Evolutionary conservation across 2,113 vertebrate genomes (phyloP).

Genomic region (Salvelinus alpinus): DNA sequence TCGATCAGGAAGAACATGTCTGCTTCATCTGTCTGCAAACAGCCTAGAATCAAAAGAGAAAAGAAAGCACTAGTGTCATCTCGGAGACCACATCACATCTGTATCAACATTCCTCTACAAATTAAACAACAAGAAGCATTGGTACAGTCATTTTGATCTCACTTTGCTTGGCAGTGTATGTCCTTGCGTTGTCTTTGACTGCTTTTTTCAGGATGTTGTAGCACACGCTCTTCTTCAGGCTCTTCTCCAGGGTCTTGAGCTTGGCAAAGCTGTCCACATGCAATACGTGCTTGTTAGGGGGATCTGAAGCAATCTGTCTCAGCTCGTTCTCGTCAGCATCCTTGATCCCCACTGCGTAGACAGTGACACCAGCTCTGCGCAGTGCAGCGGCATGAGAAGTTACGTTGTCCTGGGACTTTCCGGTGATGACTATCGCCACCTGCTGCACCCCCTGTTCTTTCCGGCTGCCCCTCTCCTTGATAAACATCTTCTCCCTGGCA

Average conservation of each 20-base stretch:
- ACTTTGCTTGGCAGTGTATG: too few species aligned
- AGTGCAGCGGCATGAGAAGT: constrained; percentile 63
- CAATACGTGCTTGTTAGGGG: constrained; percentile 66
- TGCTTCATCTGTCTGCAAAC: too few species aligned
- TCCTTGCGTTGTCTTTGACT: too few species aligned
- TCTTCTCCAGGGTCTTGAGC: constrained; percentile 63
- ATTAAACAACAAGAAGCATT: too few species aligned
- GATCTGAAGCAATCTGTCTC: constrained; percentile 74
- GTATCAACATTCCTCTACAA: too few species aligned
- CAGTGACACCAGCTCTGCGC: constrained; percentile 60
- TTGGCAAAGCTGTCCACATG: constrained; percentile 70
- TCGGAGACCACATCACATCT: too few species aligned
- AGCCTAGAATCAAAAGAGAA: too few species aligned
- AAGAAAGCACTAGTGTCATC: too few species aligned
- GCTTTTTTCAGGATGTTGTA: too few species aligned
- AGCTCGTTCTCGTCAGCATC: constrained; percentile 57
- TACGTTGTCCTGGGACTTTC: constrained; percentile 73
- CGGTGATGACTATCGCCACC: constrained; percentile 80
- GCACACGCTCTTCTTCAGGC: constrained; percentile 70
- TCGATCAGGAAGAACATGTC: too few species aligned
- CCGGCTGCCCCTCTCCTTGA: constrained; percentile 65
- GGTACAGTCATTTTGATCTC: too few species aligned
- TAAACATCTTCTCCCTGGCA: constrained; percentile 66
- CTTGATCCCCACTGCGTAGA: constrained; percentile 77
- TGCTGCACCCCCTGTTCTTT: constrained; percentile 65